Base-by-base conservation (phyloP, 2,113 vertebrate genomes). In the Larimichthys crocea region DNA sequence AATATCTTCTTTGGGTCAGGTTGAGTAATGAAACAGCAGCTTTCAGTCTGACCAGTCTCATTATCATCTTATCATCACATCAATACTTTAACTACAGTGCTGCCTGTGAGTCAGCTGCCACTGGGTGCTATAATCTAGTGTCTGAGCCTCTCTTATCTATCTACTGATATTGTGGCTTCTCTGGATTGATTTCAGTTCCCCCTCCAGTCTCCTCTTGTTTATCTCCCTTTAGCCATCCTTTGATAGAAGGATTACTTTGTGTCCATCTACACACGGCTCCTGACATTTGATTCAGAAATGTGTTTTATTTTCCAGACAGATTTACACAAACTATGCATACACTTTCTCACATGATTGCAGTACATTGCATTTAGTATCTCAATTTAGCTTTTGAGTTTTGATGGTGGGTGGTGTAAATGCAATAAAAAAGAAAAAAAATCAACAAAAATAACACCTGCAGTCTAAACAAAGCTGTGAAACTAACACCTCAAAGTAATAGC, bases 121-220 rank as follows among this genome's bases (percentile, higher is more conserved):
- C 68, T 19, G 42, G 77, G 46, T 73, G 59, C 56, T 74, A 74
- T 77, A 73, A 71, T 86, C 79, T 55, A 53, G 59, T 57, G 75
- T 84, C 61, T 78, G 72, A 78, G 76, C 46, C 70, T 74, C 40
- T 14, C 67, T 85, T 61, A 71, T 89, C 84, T 69, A 42, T 74
- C 74, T 48, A 19, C 68, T 85, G 78, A 83, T 83, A 81, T 71
- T 76, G 84, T 75, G 76, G 49, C 57, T 83, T 76, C 78, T 69
- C 78, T 42, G 72, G 72, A 86, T 86, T 72, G 82, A 92, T 90
- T 88, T 67, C 86, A 83, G 71, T 63, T 87, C 76, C 57, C 77
- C 76, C 73, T 55, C 68, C 50, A 20, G 69, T 69, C 55, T 70
- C 29, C 24, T 76, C 76, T 83, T 89, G 83, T 89, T 91, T 76